Base-by-base conservation (phyloP, 1,140 invertebrate genomes). In the Apis florea region DNA sequence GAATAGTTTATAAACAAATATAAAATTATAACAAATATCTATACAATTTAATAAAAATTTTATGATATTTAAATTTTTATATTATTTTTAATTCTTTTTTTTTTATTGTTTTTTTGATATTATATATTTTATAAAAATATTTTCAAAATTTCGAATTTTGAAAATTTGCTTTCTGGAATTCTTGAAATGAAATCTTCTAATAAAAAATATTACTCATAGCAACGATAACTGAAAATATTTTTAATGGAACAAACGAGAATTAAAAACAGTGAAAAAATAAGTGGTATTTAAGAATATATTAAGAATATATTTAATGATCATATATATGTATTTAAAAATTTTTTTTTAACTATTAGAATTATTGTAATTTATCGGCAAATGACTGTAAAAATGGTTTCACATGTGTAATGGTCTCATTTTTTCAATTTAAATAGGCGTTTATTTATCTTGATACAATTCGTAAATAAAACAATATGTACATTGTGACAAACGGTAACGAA, bases 341-440 rank as follows among this genome's bases (percentile, higher is more conserved):
- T 8, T 10, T 59, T 24, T 17, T 54, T 21, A 19, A 61, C 17
- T 13, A 51, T 70, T 31, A 21, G 3, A 31, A 59, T 69, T 72
- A n/a, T 80, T 13, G 8, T 10, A 40, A 51, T n/a, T 67, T 66
- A n/a, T 26, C 9, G 11, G 17, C 40, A 58, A 75, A 74, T 74
- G 24, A 21, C 53, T 31, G n/a, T 13, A 9, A 58, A 19, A 51
- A 40, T 40, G 53, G 53, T 53, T 81, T 75, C 47, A 67, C 71
- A 81, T 75, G 63, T 21, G 79, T 81, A 49, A 72, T 81, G 79
- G 71, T 71, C 79, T 63, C 40, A 19, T 75, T 81, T 81, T 61
- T 67, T 54, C 10, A 0, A 54, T 56, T 13, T 3, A n/a, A 19
- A 58, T 24, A 1, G 24, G 9, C 31, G 17, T 66, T 73, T 75